Evolutionary conservation across 2,797 vertebrate species (phyloP), one percentile per base, ranked within the genome.

Genomic region (Phalanger gymnotis): DNA sequence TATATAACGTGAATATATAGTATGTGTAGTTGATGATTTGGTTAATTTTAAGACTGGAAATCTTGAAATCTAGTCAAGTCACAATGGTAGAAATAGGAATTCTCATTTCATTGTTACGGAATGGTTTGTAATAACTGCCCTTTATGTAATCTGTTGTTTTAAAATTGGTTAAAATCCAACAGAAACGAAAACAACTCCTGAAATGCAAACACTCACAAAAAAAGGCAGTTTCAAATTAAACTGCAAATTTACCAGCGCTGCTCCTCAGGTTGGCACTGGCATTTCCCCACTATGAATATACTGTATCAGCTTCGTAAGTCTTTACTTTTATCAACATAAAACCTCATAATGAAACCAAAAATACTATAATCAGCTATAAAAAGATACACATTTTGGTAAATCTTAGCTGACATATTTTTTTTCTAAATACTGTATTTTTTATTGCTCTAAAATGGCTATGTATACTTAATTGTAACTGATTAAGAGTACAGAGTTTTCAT

Each of bases 201-300:
- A 40, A 54, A 27, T 2, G 4, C 14, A 16, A 11, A 5, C 53
- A 19, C 6, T 30, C 27, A 16, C 25, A 90, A 92, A 96, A 92
- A 53, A 81, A 22, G 92, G 73, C 55, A 87, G 51, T 16, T 92
- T 27, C 54, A 40, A 92, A 97, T 94, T 95, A 96, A 96, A 96
- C 90, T 94, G 22, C 14, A 93, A 81, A 92, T 92, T 57, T 97
- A 27, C 94, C 22, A 92, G 90, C 96, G 92, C 16, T 93, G 47
- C 47, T 92, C 54, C 58, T 57, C 73, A 47, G 27, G 9, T 51
- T 87, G 73, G 40, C 40, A n/a, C 53, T 90, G 90, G 52, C 30
- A 90, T 47, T 90, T 53, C 53, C 28, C 13, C 34, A 92, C 94
- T 96, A n/a, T 95, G 92, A 93, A 96, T 95, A 95, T 58, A 90